Conservation (phyloP, 2,113 vertebrate species). For the Poicephalus gulielmi region DNA sequence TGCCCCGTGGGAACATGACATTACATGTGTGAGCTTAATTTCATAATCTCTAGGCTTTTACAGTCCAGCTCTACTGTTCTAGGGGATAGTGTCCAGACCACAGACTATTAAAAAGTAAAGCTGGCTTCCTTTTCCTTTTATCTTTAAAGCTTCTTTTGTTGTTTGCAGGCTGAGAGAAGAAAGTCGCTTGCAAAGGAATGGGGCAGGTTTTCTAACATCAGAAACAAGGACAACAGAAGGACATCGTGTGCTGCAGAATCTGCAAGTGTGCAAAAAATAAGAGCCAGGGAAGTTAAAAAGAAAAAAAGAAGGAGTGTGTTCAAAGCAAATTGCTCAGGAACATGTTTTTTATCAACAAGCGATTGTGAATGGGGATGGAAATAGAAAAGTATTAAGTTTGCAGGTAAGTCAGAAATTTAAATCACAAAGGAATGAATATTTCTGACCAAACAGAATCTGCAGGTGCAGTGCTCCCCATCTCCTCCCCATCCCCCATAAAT, state of each 20-base stretch:
- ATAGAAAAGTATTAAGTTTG: neutral
- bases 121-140: slow-evolving; percentile 20
- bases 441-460: neutral
- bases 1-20: neutral
- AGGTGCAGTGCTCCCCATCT: neutral
- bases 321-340: neutral
- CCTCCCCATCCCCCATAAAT: neutral
- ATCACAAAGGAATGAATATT: neutral
- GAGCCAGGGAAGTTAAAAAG: neutral
- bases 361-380: neutral
- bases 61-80: neutral
- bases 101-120: slow-evolving; percentile 28
- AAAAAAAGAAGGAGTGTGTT: neutral
- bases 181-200: neutral
- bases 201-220: slow-evolving; percentile 23
- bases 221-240: slow-evolving; percentile 47
- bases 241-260: slow-evolving; percentile 12
- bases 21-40: neutral
- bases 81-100: slow-evolving; percentile 4
- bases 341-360: neutral
- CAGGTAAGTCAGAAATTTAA: slow-evolving; percentile 1
- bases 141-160: slow-evolving; percentile 53
- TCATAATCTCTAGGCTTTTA: neutral
- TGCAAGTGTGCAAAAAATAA: neutral
- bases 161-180: slow-evolving; percentile 21